phyloP scores from a whole-genome alignment of 2,888 invertebrate genomes.

The Siphonodentalium dalli region DNA sequence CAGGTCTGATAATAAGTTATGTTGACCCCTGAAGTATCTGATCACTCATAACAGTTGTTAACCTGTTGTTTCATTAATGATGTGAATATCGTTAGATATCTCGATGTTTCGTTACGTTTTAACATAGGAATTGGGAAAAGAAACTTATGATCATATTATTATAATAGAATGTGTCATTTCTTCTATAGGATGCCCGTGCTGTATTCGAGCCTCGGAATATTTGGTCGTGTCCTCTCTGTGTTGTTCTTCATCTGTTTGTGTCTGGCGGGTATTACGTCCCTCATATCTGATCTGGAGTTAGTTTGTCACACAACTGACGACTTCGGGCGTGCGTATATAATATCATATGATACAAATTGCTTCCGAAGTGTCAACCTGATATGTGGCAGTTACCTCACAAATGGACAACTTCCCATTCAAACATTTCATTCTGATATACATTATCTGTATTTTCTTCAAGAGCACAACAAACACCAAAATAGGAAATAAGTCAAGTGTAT shows the following conservation, averaged over 20 bases:
- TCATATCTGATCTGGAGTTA: constrained; percentile 52
- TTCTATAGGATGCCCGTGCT: constrained; percentile 52
- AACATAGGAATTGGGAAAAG: no score
- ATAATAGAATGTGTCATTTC: no score
- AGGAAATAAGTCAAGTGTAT: not conserved
- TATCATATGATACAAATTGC: not conserved
- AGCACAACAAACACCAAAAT: not conserved
- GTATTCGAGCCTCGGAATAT: constrained; percentile 43
- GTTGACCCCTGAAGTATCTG: no score
- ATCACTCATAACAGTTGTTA: no score
- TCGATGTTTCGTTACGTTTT: no score
- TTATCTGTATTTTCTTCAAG: not conserved
- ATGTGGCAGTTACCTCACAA: not conserved
- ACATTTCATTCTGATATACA: not conserved
- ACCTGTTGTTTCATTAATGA: no score
- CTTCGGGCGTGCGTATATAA: constrained; percentile 45
- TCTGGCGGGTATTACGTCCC: constrained; percentile 54
- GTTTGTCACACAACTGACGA: constrained; percentile 44
- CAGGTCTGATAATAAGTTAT: no score
- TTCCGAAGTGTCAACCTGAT: not conserved
- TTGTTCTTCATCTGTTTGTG: constrained; percentile 55
- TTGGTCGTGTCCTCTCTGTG: constrained; percentile 46
- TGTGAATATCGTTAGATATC: no score
- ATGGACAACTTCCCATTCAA: not conserved
- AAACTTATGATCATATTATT: no score